Evolutionary conservation across 2,797 vertebrate genomes (phyloP).

Genomic region (Argya squamiceps): DNA sequence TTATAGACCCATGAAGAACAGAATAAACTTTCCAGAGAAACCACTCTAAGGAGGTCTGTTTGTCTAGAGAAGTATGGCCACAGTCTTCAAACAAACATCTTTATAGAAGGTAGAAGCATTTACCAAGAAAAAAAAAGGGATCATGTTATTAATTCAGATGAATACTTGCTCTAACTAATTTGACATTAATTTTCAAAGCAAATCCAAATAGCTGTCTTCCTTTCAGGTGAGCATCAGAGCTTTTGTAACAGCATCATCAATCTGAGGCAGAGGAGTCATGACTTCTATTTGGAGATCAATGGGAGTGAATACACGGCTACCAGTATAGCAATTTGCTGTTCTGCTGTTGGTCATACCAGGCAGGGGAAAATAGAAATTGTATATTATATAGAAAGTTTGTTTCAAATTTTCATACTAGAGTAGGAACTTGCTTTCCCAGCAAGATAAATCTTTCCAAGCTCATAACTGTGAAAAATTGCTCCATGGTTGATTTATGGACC

Average conservation of each 20-base stretch:
- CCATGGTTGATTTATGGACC: background rate
- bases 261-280: background rate
- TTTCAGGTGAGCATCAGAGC: background rate
- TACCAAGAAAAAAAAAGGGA: accelerated
- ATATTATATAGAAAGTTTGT: background rate
- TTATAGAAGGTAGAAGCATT: background rate
- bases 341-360: background rate
- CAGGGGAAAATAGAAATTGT: background rate
- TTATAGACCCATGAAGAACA: background rate
- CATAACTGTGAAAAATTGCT: background rate
- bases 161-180: background rate
- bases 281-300: background rate
- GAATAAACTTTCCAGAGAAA: background rate
- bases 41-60: background rate
- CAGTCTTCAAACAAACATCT: background rate
- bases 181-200: background rate
- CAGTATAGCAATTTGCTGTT: background rate
- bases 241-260: background rate
- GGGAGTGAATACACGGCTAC: background rate
- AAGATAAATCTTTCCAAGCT: background rate
- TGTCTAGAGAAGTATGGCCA: background rate
- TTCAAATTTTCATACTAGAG: background rate
- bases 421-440: background rate
- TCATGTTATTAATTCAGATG: background rate
- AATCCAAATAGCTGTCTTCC: background rate